A percentile compares a stretch with the other conserved stretches of the same genome.
phyloP scores from a whole-genome alignment of 2,888 invertebrate genomes.

The Formica aserva region DNA sequence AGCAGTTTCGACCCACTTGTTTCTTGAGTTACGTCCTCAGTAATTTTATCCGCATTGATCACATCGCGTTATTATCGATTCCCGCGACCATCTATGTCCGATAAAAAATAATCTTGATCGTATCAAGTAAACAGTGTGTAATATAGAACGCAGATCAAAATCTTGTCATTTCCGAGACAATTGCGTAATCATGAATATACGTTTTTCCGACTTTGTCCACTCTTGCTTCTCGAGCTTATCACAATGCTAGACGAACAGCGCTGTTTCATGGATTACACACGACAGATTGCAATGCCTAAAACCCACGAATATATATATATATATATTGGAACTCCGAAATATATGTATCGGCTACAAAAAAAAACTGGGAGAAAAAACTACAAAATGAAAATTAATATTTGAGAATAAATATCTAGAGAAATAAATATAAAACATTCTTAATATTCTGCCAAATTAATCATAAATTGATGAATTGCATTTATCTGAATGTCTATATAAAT shows the following conservation, averaged over 20 bases:
- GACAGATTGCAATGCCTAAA: slow-evolving; percentile 1
- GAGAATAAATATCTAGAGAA: background rate
- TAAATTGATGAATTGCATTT: background rate
- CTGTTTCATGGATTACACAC: background rate
- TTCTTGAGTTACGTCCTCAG: slow-evolving; percentile 10
- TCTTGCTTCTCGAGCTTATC: slow-evolving; percentile 13
- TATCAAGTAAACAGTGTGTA: slow-evolving; percentile 34
- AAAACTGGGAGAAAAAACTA: no score
- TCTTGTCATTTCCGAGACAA: slow-evolving; percentile 23
- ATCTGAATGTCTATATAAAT: background rate
- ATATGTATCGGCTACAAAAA: background rate
- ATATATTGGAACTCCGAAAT: background rate
- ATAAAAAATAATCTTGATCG: slow-evolving; percentile 45
- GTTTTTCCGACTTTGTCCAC: slow-evolving; percentile 18
- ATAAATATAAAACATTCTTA: background rate
- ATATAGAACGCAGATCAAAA: slow-evolving; percentile 33
- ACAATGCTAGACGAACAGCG: background rate
- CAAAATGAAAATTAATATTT: background rate
- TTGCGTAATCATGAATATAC: slow-evolving; percentile 15
- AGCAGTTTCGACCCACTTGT: slow-evolving; percentile 35
- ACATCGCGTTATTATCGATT: slow-evolving; percentile 34
- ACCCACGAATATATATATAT: background rate
- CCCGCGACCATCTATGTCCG: slow-evolving; percentile 15
- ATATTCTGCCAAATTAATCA: background rate
- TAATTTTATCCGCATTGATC: slow-evolving; percentile 41